Conservation (phyloP, 2,113 vertebrate species). For the Pampusana beccarii region DNA sequence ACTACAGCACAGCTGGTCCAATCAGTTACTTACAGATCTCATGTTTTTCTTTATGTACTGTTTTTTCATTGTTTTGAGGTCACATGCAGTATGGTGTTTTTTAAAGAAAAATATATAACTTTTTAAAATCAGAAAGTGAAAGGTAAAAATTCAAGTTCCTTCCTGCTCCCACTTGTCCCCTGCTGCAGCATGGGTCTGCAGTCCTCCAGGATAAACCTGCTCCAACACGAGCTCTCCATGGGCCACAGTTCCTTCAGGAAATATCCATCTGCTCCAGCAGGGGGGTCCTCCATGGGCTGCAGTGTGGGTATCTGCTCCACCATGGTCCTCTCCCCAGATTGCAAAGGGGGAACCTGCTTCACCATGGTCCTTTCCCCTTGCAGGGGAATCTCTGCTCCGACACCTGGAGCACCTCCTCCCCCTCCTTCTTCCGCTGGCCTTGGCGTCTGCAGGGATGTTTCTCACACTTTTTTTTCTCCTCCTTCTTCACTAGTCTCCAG, state of each 20-base stretch:
- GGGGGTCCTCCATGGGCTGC: neutral
- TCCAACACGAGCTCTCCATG: neutral
- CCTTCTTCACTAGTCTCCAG: neutral
- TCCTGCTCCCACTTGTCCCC: neutral
- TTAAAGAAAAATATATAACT: neutral
- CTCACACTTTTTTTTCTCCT: neutral
- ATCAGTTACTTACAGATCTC: neutral
- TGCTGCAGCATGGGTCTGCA: neutral
- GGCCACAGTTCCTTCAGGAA: neutral
- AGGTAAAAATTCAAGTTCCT: neutral
- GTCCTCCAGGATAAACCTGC: neutral
- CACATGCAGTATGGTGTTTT: neutral
- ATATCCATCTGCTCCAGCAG: neutral
- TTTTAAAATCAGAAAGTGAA: neutral
- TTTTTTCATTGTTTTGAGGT: neutral
- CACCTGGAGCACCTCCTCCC: neutral
- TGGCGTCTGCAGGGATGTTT: neutral
- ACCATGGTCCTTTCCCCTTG: neutral
- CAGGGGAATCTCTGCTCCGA: rapidly evolving
- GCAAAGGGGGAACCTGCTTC: neutral
- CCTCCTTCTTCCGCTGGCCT: neutral
- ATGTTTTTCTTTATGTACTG: neutral
- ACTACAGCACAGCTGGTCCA: neutral
- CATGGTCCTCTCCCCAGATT: neutral
- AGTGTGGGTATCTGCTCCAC: neutral